Conservation (phyloP, 64 coral and sea anemone genomes). For the Anthopleura sola region DNA sequence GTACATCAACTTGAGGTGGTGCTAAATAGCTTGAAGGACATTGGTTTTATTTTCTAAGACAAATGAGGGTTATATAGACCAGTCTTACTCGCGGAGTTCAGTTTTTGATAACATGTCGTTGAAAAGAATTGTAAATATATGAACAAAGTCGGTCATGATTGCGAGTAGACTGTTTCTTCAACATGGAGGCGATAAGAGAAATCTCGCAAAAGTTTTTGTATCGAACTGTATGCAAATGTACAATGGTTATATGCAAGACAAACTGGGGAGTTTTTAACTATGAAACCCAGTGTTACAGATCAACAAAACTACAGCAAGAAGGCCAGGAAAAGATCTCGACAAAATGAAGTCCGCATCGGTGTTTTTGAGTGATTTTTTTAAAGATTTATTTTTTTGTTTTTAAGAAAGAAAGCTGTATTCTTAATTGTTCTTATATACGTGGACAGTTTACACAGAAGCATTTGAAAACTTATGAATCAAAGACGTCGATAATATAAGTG, state of each 20-base stretch:
- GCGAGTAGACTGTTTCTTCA: background rate
- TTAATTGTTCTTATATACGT: background rate
- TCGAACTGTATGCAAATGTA: background rate
- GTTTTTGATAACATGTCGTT: background rate
- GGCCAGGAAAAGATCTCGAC: background rate
- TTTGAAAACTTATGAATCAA: background rate
- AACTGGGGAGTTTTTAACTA: background rate
- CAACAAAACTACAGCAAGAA: background rate
- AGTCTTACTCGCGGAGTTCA: background rate
- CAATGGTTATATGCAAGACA: background rate
- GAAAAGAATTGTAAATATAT: background rate
- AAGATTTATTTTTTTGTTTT: background rate
- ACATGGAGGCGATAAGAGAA: background rate
- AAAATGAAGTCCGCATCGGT: background rate
- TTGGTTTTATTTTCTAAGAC: background rate
- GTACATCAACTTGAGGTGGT: background rate
- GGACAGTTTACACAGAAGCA: background rate
- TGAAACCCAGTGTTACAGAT: background rate
- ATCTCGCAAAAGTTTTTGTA: constrained; percentile 3
- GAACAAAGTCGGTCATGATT: background rate
- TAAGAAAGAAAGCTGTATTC: background rate
- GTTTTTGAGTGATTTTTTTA: too few species aligned
- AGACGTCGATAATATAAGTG: background rate
- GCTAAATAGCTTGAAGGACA: background rate
- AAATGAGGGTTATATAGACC: background rate